These are phyloP conservation scores for Drosophila eugracilis DNA, from an alignment of 1,140 invertebrate species.

Conservation along the genomic window DNA sequence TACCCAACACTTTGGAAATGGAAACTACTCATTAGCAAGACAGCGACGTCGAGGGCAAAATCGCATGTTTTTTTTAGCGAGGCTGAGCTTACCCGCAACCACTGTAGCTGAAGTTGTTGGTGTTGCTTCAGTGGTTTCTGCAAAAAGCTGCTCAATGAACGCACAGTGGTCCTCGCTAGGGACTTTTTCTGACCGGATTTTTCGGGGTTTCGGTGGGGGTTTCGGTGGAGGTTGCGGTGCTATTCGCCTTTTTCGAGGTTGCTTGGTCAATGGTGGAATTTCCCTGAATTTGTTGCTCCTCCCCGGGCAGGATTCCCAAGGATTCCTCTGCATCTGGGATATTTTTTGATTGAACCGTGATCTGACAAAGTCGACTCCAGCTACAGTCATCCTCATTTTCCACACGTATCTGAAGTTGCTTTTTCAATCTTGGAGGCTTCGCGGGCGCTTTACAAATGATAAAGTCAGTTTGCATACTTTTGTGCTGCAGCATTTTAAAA, in stretches of 20 bases:
- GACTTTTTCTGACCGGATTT: neutral
- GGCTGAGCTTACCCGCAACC: slow-evolving; percentile 34
- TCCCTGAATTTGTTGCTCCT: neutral
- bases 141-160: slow-evolving; percentile 51
- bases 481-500: slow-evolving; percentile 7
- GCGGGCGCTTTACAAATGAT: slow-evolving; percentile 32
- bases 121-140: slow-evolving; percentile 5
- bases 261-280: slow-evolving; percentile 11
- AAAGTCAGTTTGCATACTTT: slow-evolving; percentile 38
- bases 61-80: neutral
- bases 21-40: neutral
- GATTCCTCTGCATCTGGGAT: neutral
- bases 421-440: slow-evolving; percentile 43
- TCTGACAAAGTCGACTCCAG: slow-evolving; percentile 19
- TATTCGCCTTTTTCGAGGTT: slow-evolving; percentile 33
- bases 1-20: neutral
- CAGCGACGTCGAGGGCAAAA: slow-evolving; percentile 10
- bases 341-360: neutral
- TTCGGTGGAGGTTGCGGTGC: slow-evolving; percentile 27
- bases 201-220: slow-evolving; percentile 15
- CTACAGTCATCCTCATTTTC: slow-evolving; percentile 14
- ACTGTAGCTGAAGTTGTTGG: slow-evolving; percentile 1
- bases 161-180: slow-evolving; percentile 27
- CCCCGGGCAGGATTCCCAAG: slow-evolving; percentile 1
- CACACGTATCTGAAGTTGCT: neutral